Percentiles rank a stretch among this genome's conserved stretches.
These are phyloP conservation scores for Tipula unca DNA, from an alignment of 2,888 invertebrate genomes.

Conservation along the genomic window DNA sequence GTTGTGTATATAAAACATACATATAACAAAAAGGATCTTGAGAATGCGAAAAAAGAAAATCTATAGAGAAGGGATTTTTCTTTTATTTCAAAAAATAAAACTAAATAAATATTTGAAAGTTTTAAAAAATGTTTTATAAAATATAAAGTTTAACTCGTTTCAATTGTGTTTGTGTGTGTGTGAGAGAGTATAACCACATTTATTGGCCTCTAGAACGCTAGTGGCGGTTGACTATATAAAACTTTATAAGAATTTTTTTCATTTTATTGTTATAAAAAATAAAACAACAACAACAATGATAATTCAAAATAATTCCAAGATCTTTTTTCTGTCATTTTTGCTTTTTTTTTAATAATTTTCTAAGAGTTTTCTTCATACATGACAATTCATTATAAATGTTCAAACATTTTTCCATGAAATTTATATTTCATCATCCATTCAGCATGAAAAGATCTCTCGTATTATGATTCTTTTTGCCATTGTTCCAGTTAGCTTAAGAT, in stretches of 20 bases:
- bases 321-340: not conserved
- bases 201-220: not conserved
- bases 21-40: not conserved
- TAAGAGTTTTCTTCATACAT: not conserved
- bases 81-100: not conserved
- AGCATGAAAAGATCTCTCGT: not conserved
- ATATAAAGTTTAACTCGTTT: not conserved
- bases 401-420: not conserved
- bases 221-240: not conserved
- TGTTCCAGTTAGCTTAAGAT: not conserved
- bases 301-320: not conserved
- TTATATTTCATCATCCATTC: conserved; percentile 3
- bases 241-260: not conserved
- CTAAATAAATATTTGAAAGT: not conserved
- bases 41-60: not conserved
- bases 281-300: not conserved
- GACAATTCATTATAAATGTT: not conserved
- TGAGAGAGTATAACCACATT: not conserved
- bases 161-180: not conserved
- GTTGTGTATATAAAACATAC: not conserved
- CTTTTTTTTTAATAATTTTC: not conserved
- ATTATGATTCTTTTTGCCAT: not conserved
- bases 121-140: not conserved
- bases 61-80: not conserved
- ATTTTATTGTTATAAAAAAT: not conserved